Percentiles rank a stretch among this genome's conserved stretches.
phyloP scores from a whole-genome alignment of 2,113 vertebrate genomes.

The Channa argus region DNA sequence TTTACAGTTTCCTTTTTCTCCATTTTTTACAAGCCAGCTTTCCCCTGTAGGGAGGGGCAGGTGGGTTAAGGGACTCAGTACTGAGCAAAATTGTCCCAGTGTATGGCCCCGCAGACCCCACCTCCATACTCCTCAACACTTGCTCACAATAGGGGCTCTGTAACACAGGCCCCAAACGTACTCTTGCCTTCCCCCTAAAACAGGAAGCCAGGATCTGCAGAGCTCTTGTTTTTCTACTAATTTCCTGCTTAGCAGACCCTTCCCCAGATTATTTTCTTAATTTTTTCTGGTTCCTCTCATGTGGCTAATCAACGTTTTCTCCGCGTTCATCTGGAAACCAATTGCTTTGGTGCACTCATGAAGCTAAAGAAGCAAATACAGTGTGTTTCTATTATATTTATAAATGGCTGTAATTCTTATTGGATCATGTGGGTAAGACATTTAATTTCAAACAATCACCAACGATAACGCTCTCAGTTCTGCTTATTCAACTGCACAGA shows the following conservation, averaged over 20 bases:
- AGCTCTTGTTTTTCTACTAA: slow-evolving; percentile 85
- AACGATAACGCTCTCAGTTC: slow-evolving; percentile 13
- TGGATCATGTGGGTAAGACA: background rate
- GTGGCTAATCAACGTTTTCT: slow-evolving; percentile 68
- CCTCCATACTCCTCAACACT: slow-evolving; percentile 79
- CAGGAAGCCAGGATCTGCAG: slow-evolving; percentile 85
- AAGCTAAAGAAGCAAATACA: slow-evolving; percentile 4
- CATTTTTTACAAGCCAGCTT: slow-evolving; percentile 76
- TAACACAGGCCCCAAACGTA: slow-evolving; percentile 78
- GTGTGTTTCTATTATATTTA: background rate
- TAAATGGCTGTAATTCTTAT: background rate
- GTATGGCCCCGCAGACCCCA: slow-evolving; percentile 71
- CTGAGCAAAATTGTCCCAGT: slow-evolving; percentile 74
- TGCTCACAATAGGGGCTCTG: slow-evolving; percentile 87
- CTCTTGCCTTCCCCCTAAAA: slow-evolving; percentile 80
- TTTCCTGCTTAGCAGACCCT: slow-evolving; percentile 85
- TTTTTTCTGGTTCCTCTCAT: slow-evolving; percentile 72
- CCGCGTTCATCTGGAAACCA: slow-evolving; percentile 41
- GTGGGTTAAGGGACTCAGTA: slow-evolving; percentile 70
- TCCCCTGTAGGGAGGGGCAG: slow-evolving; percentile 76
- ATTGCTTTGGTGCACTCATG: slow-evolving; percentile 13
- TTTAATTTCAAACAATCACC: slow-evolving; percentile 15
- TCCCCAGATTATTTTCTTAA: slow-evolving; percentile 84
- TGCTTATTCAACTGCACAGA: slow-evolving; percentile 26
- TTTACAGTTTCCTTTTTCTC: slow-evolving; percentile 86